phyloP scores from a whole-genome alignment of 37 sponge, comb jelly and placozoan species.

The Beroe forskalii region DNA sequence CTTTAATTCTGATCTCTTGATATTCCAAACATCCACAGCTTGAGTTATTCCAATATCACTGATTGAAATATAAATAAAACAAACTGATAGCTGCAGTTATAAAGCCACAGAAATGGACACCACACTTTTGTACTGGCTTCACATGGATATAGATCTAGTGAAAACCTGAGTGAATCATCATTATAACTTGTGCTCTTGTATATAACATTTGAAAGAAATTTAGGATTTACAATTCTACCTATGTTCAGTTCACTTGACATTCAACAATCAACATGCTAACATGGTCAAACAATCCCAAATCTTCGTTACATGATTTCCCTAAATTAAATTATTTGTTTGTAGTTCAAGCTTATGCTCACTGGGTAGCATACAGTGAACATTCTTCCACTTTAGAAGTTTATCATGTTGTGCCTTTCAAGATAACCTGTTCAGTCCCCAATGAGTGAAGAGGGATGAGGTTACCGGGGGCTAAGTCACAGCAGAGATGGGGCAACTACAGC shows the following conservation, averaged over 20 bases:
- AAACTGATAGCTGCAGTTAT: neutral
- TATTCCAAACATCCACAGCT: slow-evolving; percentile 58
- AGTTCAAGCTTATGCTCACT: no score
- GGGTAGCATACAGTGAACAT: no score
- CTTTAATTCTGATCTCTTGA: neutral
- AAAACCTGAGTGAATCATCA: slow-evolving; percentile 20
- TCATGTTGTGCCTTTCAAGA: no score
- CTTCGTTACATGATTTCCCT: no score
- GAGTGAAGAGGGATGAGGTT: neutral
- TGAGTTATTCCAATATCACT: slow-evolving; percentile 61
- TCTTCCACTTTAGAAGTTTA: no score
- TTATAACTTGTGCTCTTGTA: neutral
- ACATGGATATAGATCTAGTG: slow-evolving; percentile 11
- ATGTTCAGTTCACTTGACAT: no score
- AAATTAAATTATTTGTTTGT: no score
- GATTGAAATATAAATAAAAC: slow-evolving; percentile 18
- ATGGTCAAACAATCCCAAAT: no score
- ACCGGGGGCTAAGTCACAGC: neutral
- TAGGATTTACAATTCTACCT: no score
- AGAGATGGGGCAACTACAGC: no score
- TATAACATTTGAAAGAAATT: neutral
- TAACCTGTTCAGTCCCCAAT: no score
- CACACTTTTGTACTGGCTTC: neutral
- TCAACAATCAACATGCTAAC: no score
- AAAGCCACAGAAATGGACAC: neutral